These are phyloP conservation scores for Sebastiscus tertius DNA, from an alignment of 2,797 vertebrate genomes.

Conservation along the genomic window DNA sequence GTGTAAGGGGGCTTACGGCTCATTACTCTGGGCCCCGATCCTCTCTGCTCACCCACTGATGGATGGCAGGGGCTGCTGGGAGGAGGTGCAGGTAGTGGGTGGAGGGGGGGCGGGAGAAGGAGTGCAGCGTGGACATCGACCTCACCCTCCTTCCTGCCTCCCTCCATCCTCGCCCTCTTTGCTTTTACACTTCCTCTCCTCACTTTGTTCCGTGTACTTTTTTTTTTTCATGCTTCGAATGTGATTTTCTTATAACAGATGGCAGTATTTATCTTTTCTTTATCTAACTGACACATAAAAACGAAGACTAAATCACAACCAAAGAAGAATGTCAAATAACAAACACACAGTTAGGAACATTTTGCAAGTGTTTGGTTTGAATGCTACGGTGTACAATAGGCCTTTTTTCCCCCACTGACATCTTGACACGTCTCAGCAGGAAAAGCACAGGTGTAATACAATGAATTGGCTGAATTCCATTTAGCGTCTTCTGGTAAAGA, in stretches of 20 bases:
- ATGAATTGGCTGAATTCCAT: neutral
- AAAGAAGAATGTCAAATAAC: neutral
- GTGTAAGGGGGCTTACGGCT: constrained; percentile 85
- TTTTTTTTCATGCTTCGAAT: neutral
- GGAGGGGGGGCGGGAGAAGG: constrained; percentile 23
- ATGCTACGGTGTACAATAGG: neutral
- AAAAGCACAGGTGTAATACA: neutral
- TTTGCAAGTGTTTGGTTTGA: neutral
- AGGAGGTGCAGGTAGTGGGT: constrained; percentile 35
- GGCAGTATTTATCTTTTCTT: neutral
- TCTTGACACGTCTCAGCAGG: neutral
- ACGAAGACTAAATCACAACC: neutral
- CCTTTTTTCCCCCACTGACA: neutral
- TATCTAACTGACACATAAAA: neutral
- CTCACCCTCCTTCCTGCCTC: constrained; percentile 25
- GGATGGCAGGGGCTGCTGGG: constrained; percentile 72
- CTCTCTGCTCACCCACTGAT: constrained; percentile 80
- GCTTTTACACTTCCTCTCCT: neutral
- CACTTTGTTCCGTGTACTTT: too few relatives aligned
- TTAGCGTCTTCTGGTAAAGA: neutral
- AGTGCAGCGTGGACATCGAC: constrained; percentile 61
- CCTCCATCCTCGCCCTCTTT: constrained; percentile 9
- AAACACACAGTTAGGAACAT: neutral
- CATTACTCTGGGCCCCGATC: constrained; percentile 82
- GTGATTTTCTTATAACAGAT: neutral